Evolutionary conservation across 2,797 vertebrate genomes (phyloP).

Genomic region (Rhinatrema bivittatum): DNA sequence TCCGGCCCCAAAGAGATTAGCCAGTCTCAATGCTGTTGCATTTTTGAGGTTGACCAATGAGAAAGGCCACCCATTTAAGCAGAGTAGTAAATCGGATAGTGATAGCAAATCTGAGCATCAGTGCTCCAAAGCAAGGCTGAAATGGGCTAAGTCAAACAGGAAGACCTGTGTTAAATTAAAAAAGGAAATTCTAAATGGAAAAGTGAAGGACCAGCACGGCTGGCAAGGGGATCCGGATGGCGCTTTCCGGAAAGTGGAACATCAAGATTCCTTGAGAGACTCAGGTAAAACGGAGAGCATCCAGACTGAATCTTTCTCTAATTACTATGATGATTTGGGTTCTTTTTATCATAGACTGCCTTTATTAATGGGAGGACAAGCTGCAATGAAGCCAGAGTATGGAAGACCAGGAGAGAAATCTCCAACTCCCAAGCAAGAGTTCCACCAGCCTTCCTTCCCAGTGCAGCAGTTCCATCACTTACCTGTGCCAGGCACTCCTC

Average conservation of each 20-base stretch:
- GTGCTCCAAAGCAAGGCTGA: constrained; percentile 43
- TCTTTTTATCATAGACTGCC: constrained; percentile 83
- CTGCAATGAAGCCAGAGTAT: constrained; percentile 69
- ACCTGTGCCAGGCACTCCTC: constrained; percentile 58
- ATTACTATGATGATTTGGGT: constrained; percentile 72
- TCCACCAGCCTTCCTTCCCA: constrained; percentile 74
- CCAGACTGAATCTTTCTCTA: constrained; percentile 60
- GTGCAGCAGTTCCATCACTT: constrained; percentile 58
- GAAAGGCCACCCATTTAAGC: constrained; percentile 57
- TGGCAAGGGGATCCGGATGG: constrained; percentile 37
- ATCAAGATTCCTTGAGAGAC: constrained; percentile 31
- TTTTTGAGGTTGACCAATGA: constrained; percentile 86
- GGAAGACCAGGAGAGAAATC: constrained; percentile 78
- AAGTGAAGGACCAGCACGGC: constrained; percentile 16
- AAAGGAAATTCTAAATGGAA: constrained; percentile 41
- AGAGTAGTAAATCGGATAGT: constrained; percentile 41
- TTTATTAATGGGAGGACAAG: constrained; percentile 85
- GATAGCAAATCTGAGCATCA: constrained; percentile 48
- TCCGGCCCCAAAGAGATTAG: constrained; percentile 83
- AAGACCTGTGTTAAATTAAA: constrained; percentile 55
- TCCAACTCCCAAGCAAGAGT: constrained; percentile 81
- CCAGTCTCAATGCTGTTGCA: constrained; percentile 86
- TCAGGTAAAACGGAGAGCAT: constrained; percentile 10
- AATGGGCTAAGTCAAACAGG: constrained; percentile 48
- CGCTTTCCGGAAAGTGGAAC: constrained; percentile 29